Conservation (phyloP, 2,113 vertebrate genomes). For the Tor tambroides region DNA sequence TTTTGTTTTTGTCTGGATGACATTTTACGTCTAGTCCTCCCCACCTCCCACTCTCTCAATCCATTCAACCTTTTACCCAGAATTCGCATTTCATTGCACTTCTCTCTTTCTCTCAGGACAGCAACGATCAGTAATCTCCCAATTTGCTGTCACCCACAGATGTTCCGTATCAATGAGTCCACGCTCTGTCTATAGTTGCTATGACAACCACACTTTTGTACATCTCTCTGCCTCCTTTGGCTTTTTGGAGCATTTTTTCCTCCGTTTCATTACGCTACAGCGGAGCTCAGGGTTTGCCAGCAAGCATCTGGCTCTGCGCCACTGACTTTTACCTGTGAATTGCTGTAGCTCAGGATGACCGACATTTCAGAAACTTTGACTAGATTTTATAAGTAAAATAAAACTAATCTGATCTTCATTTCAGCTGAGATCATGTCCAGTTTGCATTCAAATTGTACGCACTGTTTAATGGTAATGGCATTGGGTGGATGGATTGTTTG, state of each 20-base stretch:
- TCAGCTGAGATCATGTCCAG: background rate
- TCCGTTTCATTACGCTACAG: conserved; percentile 6
- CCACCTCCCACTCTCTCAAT: background rate
- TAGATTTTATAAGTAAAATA: background rate
- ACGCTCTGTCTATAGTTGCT: conserved; percentile 49
- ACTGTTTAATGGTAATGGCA: background rate
- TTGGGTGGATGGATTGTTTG: background rate
- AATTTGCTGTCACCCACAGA: conserved; percentile 40
- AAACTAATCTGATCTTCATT: background rate
- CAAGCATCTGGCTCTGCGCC: background rate
- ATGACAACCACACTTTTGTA: conserved; percentile 53
- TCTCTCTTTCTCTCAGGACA: background rate
- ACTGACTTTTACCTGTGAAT: background rate
- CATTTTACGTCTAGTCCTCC: background rate
- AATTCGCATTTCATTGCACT: conserved; percentile 8
- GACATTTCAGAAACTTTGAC: background rate
- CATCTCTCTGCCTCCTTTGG: background rate
- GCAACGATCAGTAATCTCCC: background rate
- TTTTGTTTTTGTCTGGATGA: background rate
- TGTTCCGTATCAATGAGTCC: conserved; percentile 49
- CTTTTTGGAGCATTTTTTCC: conserved; percentile 39
- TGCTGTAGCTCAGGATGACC: background rate
- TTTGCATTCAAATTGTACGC: background rate
- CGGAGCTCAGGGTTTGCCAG: background rate
- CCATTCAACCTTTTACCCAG: conserved; percentile 41